Base-by-base conservation (phyloP, 2,888 invertebrate species). In the Eupelmus urozonus region DNA sequence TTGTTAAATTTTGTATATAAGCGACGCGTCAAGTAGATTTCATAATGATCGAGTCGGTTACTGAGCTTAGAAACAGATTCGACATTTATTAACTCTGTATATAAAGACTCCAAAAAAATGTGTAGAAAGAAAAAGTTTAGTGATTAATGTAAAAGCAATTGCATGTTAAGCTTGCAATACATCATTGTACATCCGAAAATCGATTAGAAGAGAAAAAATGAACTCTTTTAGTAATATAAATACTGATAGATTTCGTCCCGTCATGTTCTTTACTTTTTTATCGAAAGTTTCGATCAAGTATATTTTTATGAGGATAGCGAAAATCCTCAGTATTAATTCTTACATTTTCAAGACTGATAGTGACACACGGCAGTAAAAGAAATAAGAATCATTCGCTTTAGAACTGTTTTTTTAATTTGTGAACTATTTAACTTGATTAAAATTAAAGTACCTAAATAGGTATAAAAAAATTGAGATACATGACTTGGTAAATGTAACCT, bases 341-440 rank as follows among this genome's bases (percentile, higher is more conserved):
- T 85, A 87, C 85, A 86, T 87, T 86, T 84, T 81, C 74, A 89
- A 89, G 89, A 89, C 88, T 89, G 89, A 89, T 88, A 87, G 83
- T 78, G 53, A 82, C 81, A 81, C 72, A 69, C 72, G 40, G 57
- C 62, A 69, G 73, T 78, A 57, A 42, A 80, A 78, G 27, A 59
- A 62, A 40, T 69, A 20, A 69, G 13, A 53, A 59, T 69, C 71
- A n/a, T 40, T 55, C n/a, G 2, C n/a, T n/a, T 40, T 23, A 18
- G 20, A 40, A 23, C 49, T n/a, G 23, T 51, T 45, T 45, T 45
- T 45, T 34, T 34, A 34, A 34, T 70, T 49, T 57, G 18, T 51
- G 20, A 71, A 40, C 18, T 71, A 65, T 57, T 42, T 49, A 23
- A 66, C 65, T 71, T 65, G 51, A 51, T 59, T 49, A n/a, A 76